Conservation (phyloP, 2,888 invertebrate species). For the Ligdia adustata region DNA sequence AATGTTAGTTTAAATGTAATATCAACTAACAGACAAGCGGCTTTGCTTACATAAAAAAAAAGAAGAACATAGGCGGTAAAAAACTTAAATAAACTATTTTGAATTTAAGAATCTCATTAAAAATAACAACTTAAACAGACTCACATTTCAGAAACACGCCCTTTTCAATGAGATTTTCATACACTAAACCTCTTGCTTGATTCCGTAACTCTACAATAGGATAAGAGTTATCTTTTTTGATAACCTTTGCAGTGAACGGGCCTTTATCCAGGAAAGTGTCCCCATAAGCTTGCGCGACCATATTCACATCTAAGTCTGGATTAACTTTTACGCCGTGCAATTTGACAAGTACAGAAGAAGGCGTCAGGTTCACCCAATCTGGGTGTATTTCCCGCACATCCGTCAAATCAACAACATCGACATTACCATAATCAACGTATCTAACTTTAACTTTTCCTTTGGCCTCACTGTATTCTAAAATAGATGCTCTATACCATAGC, state of each 20-base stretch:
- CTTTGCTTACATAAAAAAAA: no score
- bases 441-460: slow-evolving; percentile 81
- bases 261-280: slow-evolving; percentile 60
- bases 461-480: slow-evolving; percentile 77
- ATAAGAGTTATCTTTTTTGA: slow-evolving; percentile 40
- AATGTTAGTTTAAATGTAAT: no score
- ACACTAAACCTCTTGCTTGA: slow-evolving; percentile 52
- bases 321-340: slow-evolving; percentile 66
- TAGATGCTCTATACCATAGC: slow-evolving; percentile 88
- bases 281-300: slow-evolving; percentile 53
- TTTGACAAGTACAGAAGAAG: slow-evolving; percentile 76
- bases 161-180: slow-evolving; percentile 58
- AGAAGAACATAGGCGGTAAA: no score
- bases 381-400: slow-evolving; percentile 77
- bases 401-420: slow-evolving; percentile 73
- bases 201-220: slow-evolving; percentile 63
- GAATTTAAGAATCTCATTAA: not conserved
- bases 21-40: no score
- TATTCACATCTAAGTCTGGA: slow-evolving; percentile 54
- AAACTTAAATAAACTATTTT: no score
- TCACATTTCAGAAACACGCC: slow-evolving; percentile 37
- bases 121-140: slow-evolving; percentile 3
- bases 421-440: slow-evolving; percentile 91
- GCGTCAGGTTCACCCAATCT: slow-evolving; percentile 78
- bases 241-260: slow-evolving; percentile 60